Conservation (phyloP, 2,113 vertebrate genomes). For the Eurystomus gularis region DNA sequence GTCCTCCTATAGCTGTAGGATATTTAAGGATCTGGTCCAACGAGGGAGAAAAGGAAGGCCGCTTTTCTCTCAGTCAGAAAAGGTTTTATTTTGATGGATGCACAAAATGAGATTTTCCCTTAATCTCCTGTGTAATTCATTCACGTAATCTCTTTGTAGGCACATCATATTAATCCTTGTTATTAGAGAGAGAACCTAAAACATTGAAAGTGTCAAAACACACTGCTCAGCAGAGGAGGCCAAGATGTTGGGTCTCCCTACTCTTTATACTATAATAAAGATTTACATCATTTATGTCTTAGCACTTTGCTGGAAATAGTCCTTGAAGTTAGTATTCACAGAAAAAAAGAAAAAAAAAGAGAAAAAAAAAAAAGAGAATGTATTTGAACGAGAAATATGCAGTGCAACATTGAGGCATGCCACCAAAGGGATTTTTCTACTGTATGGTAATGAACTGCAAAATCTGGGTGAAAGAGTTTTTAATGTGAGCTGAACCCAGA, state of each 20-base stretch:
- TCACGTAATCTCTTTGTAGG: conserved; percentile 43
- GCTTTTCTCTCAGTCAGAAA: neutral
- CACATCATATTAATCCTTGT: conserved; percentile 51
- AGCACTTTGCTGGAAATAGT: neutral
- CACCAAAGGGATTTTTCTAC: neutral
- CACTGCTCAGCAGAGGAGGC: neutral
- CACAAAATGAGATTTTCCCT: conserved; percentile 28
- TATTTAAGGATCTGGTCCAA: neutral
- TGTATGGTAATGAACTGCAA: neutral
- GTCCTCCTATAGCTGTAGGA: neutral
- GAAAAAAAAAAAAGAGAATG: neutral
- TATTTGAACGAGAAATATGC: neutral
- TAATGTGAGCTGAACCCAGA: neutral
- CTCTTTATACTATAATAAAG: neutral
- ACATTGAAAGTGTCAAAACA: neutral
- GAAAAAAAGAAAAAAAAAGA: neutral
- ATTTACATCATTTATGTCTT: neutral
- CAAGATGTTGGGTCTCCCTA: neutral
- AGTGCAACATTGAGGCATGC: neutral
- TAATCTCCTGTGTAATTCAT: conserved; percentile 56
- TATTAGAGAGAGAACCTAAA: conserved; percentile 19
- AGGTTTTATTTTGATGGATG: conserved; percentile 47
- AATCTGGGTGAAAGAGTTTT: neutral
- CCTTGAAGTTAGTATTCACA: neutral
- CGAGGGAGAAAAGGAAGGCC: neutral